Evolutionary conservation across 2,797 vertebrate genomes (phyloP), one percentile per base, ranked within the genome.

Genomic region (Hoplostethus mediterraneus): DNA sequence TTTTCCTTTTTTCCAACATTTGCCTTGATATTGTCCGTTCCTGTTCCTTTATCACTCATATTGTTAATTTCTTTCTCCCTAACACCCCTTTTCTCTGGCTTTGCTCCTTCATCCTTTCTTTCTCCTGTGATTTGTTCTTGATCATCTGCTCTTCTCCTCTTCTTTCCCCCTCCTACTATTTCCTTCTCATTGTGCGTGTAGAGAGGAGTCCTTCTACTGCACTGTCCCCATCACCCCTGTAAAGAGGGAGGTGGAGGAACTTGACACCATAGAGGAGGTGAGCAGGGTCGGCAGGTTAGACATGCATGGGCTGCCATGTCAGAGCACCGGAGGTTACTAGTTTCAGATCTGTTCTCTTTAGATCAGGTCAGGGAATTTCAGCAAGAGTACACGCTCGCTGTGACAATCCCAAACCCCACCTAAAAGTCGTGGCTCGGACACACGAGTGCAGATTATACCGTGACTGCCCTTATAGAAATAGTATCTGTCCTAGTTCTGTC

Each of bases 121-220:
- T 81, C 78, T 78, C 86, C 64, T 86, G 56, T 83, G 59, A 89
- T 88, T 86, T 80, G 57, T 80, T 83, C 87, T 79, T 91, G 83
- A 89, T 82, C 87, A 87, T 82, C 80, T 88, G 75, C 85, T 87
- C 47, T 85, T 83, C 70, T 84, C 54, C 70, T 84, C 54, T 75
- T 71, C 12, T 88, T 81, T 84, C 87, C 74, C 74, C 86, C 87
- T 85, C 91, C 90, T 28, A 68, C 84, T 63, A 71, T 90, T 80
- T 92, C 88, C 74, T 72, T 80, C 73, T 86, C 69, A 57, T 73
- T 81, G 76, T 57, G 70, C 87, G 82, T 91, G 87, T 95, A 96
- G 95, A 97, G 95, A 96, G 93, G 95, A 95, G 91, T 95, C 95
- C 94, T 97, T 97, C 95, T 96, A 94, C 96, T 96, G 94, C 95